Conservation (phyloP, 2,888 invertebrate genomes). For the Chironomus riparius region DNA sequence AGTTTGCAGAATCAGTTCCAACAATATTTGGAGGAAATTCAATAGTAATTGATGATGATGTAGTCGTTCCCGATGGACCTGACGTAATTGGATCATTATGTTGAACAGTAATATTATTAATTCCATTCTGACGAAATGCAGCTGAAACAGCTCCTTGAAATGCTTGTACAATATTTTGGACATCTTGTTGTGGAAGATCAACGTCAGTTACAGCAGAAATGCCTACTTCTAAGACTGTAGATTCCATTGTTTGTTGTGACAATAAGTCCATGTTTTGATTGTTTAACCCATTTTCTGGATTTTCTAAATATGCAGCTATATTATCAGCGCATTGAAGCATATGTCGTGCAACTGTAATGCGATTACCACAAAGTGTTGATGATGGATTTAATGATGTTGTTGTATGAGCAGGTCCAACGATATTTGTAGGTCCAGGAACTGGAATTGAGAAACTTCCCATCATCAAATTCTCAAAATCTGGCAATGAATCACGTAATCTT, state of each 20-base stretch:
- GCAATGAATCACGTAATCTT: not conserved
- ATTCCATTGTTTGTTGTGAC: slow-evolving; percentile 44
- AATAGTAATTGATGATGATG: slow-evolving; percentile 21
- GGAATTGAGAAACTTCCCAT: slow-evolving; percentile 26
- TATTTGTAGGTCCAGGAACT: not conserved
- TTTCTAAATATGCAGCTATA: slow-evolving; percentile 41
- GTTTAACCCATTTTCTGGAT: slow-evolving; percentile 41
- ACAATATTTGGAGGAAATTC: not conserved
- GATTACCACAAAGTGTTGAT: slow-evolving; percentile 42
- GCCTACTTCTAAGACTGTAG: slow-evolving; percentile 43
- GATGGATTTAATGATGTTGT: slow-evolving; percentile 39
- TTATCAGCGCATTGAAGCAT: slow-evolving; percentile 43
- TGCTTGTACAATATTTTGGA: slow-evolving; percentile 39
- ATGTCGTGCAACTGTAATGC: slow-evolving; percentile 42
- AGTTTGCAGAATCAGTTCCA: not conserved
- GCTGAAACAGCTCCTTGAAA: slow-evolving; percentile 42
- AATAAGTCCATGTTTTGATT: slow-evolving; percentile 41
- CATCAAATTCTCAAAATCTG: slow-evolving; percentile 20
- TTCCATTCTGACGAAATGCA: slow-evolving; percentile 38
- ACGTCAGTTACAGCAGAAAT: slow-evolving; percentile 36
- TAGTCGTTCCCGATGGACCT: not conserved
- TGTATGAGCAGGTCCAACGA: slow-evolving; percentile 32
- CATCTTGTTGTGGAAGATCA: slow-evolving; percentile 39
- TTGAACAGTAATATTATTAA: slow-evolving; percentile 39
- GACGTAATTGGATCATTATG: not conserved